These are phyloP conservation scores for Drusus annulatus DNA, from an alignment of 1,140 invertebrate species.

Conservation along the genomic window DNA sequence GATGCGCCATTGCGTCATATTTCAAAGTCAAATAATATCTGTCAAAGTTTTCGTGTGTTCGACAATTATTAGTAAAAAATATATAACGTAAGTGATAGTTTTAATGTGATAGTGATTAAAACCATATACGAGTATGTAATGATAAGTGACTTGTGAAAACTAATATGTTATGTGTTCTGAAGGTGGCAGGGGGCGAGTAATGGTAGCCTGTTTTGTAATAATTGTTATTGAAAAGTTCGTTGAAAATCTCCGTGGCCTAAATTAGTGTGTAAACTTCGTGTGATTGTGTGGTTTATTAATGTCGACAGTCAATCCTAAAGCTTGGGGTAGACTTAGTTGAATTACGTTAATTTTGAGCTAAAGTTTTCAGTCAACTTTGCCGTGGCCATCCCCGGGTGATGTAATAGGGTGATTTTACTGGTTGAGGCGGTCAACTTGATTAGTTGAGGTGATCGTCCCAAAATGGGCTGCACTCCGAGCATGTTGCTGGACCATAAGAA, in stretches of 20 bases:
- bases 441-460: not conserved
- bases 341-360: not conserved
- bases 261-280: not conserved
- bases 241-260: not conserved
- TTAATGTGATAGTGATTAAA: not conserved
- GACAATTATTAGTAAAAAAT: not conserved
- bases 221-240: not conserved
- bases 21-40: not conserved
- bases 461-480: slow-evolving; percentile 70
- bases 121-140: no score
- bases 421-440: not conserved
- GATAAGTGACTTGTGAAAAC: not conserved
- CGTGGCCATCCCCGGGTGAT: not conserved
- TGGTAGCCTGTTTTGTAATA: not conserved
- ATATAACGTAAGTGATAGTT: not conserved
- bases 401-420: not conserved
- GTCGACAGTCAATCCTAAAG: not conserved
- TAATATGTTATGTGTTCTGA: not conserved
- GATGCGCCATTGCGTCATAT: not conserved
- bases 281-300: not conserved
- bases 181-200: not conserved
- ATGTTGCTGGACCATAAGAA: slow-evolving; percentile 70
- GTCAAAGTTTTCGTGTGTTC: not conserved
- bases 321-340: not conserved
- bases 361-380: not conserved